Evolutionary conservation across 2,113 vertebrate genomes (phyloP).

Genomic region (Hylia prasina): DNA sequence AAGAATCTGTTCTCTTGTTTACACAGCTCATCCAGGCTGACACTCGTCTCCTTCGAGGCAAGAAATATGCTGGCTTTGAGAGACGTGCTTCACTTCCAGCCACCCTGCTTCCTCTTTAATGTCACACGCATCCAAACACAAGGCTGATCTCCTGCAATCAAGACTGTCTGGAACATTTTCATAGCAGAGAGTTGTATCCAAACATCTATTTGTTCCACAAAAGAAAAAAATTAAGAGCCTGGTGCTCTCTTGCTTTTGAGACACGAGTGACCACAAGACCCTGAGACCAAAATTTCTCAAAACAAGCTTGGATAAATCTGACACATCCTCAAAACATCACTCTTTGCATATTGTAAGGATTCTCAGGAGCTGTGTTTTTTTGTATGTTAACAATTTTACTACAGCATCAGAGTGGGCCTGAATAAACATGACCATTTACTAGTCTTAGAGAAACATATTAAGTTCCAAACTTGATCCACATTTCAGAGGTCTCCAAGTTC

Average conservation of each 20-base stretch:
- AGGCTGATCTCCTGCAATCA: neutral
- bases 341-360: neutral
- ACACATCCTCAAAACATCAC: neutral
- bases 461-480: neutral
- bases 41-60: neutral
- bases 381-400: neutral
- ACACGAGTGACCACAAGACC: neutral
- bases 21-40: neutral
- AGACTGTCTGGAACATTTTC: neutral
- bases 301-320: neutral
- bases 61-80: neutral
- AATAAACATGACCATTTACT: neutral
- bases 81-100: neutral
- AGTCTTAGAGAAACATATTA: neutral
- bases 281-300: neutral
- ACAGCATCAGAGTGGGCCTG: neutral
- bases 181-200: neutral
- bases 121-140: neutral
- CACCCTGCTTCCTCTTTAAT: neutral
- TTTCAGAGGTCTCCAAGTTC: neutral
- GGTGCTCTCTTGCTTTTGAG: neutral
- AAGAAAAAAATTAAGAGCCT: neutral
- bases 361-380: neutral
- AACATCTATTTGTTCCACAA: neutral
- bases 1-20: neutral